These are phyloP conservation scores for Sebastiscus albofasciatus DNA, from an alignment of 2,797 vertebrate genomes.

Conservation along the genomic window DNA sequence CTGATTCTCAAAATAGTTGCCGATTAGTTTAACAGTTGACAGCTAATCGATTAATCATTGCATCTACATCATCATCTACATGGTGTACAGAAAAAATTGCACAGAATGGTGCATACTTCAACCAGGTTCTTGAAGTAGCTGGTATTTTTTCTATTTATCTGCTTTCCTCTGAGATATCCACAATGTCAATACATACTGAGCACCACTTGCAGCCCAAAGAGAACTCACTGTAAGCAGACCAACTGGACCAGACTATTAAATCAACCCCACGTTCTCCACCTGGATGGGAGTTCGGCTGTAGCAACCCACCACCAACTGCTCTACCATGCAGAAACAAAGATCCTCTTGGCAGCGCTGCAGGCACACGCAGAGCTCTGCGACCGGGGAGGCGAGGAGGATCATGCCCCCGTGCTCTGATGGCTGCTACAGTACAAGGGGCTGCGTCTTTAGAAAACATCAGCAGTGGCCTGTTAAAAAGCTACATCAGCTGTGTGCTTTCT, in stretches of 20 bases:
- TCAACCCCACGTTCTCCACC: conserved; percentile 6
- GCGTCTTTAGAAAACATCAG: conserved; percentile 36
- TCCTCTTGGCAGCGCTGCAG: conserved; percentile 23
- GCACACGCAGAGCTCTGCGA: conserved; percentile 23
- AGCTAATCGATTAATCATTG: no score
- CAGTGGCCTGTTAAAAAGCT: conserved; percentile 46
- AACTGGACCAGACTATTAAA: not conserved
- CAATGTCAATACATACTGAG: not conserved
- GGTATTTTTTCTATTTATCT: not conserved
- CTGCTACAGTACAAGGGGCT: conserved; percentile 14
- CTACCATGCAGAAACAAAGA: conserved; percentile 22
- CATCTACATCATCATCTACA: no score
- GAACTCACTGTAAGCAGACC: not conserved
- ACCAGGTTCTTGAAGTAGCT: not conserved
- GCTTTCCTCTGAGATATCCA: not conserved
- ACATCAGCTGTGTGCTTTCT: conserved; percentile 29
- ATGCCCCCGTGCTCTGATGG: conserved; percentile 24
- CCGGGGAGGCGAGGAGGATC: conserved; percentile 19
- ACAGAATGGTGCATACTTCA: not conserved
- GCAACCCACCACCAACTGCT: conserved; percentile 8
- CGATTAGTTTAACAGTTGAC: no score
- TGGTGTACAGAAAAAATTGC: not conserved
- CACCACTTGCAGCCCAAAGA: not conserved
- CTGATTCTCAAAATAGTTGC: rapidly evolving
- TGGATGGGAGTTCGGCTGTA: not conserved